Evolutionary conservation across 64 coral and sea anemone genomes (phyloP), one percentile per base, ranked within the genome.

Genomic region (Platygyra sinensis): DNA sequence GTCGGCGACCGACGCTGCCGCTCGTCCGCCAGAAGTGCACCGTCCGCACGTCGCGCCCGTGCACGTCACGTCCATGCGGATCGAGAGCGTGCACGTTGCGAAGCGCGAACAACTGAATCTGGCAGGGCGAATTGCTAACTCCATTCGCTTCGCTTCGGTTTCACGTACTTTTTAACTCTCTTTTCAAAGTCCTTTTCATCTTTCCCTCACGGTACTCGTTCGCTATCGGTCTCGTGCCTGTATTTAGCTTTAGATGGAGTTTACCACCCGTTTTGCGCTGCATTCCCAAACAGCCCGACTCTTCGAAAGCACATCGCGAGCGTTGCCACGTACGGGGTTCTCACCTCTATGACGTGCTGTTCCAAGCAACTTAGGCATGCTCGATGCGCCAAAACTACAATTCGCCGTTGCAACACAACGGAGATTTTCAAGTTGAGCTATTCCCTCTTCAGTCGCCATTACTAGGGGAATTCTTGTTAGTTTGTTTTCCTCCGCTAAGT

Each of bases 181-280:
- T 94, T 83, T 94, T 83, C 92, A 94, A 84, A 89, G 87, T 94
- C 9, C 91, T 93, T 93, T 92, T 93, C 91, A 93, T 78, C 91
- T 91, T 91, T 91, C 89, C 89, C 89, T 86, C 80, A 76, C 89
- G 89, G 89, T 91, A 91, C 89, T 91, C 87, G 91, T 87, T 93
- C 91, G 60, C 86, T 86, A 87, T 87, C 86, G 86, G 86, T 87
- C 71, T 87, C 86, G 60, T 25, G 86, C 46, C 71, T 0, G 72
- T 87, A 87, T 87, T 73, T 74, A 87, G 86, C 86, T 87, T 87
- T 74, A 87, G 86, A 87, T 87, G 86, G 73, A 87, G 73, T 87
- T 49, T 87, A 87, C 86, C 86, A 87, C 72, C 69, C 65, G 6
- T 72, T 86, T 67, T 75, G 73, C 50, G 86, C 71, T 87, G 67